Conservation (phyloP, 1,140 invertebrate species). For the Dryas iulia region DNA sequence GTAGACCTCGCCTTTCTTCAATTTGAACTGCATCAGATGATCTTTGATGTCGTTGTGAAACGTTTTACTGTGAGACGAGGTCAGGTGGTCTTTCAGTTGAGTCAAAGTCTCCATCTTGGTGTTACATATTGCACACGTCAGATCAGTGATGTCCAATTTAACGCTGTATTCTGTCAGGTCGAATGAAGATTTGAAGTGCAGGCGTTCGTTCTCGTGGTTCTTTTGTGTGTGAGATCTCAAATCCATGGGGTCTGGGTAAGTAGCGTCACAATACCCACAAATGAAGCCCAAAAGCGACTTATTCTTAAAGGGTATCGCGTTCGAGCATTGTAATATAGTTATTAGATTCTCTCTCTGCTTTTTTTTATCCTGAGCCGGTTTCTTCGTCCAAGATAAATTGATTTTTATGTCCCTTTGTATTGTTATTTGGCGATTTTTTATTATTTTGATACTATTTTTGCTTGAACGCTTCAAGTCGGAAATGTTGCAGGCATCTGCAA, state of each 20-base stretch:
- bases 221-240: conserved; percentile 48
- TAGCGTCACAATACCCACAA: conserved; percentile 57
- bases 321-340: conserved; percentile 54
- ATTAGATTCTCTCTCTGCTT: conserved; percentile 59
- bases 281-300: conserved; percentile 51
- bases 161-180: conserved; percentile 60
- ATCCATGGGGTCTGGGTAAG: conserved; percentile 53
- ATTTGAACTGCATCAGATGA: conserved; percentile 57
- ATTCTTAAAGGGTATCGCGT: conserved; percentile 59
- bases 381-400: conserved; percentile 37
- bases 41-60: conserved; percentile 62
- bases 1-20: conserved; percentile 58
- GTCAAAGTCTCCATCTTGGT: conserved; percentile 42
- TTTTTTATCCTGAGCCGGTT: conserved; percentile 34
- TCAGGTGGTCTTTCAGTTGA: conserved; percentile 50
- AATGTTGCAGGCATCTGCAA: conserved; percentile 42
- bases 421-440: conserved; percentile 27
- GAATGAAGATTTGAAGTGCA: conserved; percentile 48
- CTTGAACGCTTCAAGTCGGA: conserved; percentile 33
- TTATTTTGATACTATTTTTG: conserved; percentile 25
- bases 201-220: conserved; percentile 46
- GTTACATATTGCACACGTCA: conserved; percentile 50
- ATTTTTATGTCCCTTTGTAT: conserved; percentile 37
- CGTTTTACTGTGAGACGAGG: conserved; percentile 45
- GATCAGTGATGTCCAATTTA: conserved; percentile 51